phyloP scores from a whole-genome alignment of 2,113 vertebrate species.

The Petroica traversi region DNA sequence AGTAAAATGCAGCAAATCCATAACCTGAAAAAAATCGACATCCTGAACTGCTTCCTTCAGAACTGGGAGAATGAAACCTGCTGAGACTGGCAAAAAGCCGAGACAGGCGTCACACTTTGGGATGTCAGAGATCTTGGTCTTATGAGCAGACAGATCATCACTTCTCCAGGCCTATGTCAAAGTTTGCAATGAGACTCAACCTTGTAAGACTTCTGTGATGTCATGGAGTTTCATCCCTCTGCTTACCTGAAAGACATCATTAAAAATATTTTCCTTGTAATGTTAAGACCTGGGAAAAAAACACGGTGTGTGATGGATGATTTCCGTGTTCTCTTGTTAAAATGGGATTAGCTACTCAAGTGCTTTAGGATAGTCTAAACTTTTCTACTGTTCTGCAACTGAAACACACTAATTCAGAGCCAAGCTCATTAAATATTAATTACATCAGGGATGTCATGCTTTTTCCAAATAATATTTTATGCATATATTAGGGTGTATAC shows the following conservation, averaged over 20 bases:
- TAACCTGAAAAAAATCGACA: neutral
- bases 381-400: neutral
- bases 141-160: neutral
- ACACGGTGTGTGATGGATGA: neutral
- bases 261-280: neutral
- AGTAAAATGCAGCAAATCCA: neutral
- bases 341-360: neutral
- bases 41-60: neutral
- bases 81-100: neutral
- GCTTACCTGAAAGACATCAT: neutral
- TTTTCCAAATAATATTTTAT: conserved; percentile 51
- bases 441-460: neutral
- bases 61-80: neutral
- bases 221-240: conserved; percentile 21
- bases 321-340: conserved; percentile 15
- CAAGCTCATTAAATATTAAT: conserved; percentile 59
- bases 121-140: neutral
- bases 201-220: neutral
- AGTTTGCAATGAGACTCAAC: neutral
- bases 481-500: neutral
- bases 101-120: neutral
- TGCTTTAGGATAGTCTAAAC: conserved; percentile 4
- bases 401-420: conserved; percentile 25
- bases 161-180: neutral
- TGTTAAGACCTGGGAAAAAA: conserved; percentile 7